Conservation (phyloP, 2,113 vertebrate species). For the Megaleporinus macrocephalus region DNA sequence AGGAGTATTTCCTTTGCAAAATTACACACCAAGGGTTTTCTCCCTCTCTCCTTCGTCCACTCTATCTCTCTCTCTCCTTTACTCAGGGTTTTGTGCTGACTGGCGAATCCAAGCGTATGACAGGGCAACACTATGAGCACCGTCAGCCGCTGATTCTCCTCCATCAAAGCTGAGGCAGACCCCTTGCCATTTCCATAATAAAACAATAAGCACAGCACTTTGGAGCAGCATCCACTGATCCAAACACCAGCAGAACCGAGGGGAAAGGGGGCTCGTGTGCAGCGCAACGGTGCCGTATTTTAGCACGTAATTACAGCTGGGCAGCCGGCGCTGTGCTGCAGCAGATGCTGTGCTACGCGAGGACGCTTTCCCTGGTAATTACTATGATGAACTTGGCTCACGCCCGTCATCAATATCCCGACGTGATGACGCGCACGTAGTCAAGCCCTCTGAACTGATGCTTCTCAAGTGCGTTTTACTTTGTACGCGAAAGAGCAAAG, state of each 20-base stretch:
- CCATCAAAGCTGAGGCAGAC: constrained; percentile 31
- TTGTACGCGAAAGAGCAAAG: neutral
- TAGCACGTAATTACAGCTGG: constrained; percentile 60
- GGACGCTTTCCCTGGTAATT: constrained; percentile 68
- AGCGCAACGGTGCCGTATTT: constrained; percentile 24
- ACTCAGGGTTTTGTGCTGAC: constrained; percentile 15
- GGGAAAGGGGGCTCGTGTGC: constrained; percentile 5
- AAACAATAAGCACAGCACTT: constrained; percentile 37
- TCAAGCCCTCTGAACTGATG: constrained; percentile 5
- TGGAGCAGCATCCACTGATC: constrained; percentile 17
- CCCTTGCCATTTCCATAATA: constrained; percentile 3
- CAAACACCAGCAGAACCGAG: constrained; percentile 3
- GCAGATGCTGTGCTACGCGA: constrained; percentile 62
- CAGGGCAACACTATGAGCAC: neutral
- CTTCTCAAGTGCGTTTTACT: constrained; percentile 15
- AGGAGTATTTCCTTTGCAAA: constrained; percentile 23
- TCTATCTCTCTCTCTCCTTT: constrained; percentile 4
- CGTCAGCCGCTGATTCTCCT: neutral
- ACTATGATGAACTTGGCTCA: constrained; percentile 68
- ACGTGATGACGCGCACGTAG: neutral
- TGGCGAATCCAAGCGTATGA: constrained; percentile 19
- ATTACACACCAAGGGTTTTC: constrained; percentile 28
- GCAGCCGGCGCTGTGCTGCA: constrained; percentile 40
- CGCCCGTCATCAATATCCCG: constrained; percentile 62
- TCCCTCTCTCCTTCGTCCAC: constrained; percentile 5